These are phyloP conservation scores for Trilocha varians DNA, from an alignment of 2,888 invertebrate genomes.

Conservation along the genomic window DNA sequence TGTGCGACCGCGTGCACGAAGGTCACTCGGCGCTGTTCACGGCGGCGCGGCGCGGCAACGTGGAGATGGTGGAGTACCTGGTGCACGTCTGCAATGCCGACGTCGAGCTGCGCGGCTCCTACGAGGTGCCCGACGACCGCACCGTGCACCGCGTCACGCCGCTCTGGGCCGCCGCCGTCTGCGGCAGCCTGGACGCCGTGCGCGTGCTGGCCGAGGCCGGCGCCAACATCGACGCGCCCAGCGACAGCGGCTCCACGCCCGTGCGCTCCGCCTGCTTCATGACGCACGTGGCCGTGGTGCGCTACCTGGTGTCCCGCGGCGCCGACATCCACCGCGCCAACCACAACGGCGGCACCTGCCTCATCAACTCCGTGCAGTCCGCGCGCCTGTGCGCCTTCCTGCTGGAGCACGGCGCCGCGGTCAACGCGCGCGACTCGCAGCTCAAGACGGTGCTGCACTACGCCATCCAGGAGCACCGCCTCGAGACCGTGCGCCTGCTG, in stretches of 20 bases:
- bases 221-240: constrained; percentile 89
- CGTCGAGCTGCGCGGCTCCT: constrained; percentile 88
- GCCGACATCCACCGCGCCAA: constrained; percentile 90
- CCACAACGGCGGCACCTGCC: constrained; percentile 93
- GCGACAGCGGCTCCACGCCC: constrained; percentile 91
- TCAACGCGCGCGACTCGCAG: constrained; percentile 91
- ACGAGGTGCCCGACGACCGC: constrained; percentile 84
- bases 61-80: constrained; percentile 89
- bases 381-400: constrained; percentile 85
- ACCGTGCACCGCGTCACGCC: constrained; percentile 89
- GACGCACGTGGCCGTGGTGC: constrained; percentile 87
- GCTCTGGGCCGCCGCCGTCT: constrained; percentile 93
- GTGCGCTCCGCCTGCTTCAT: constrained; percentile 94
- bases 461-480: constrained; percentile 83
- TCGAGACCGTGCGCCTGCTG: constrained; percentile 87
- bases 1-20: constrained; percentile 79
- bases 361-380: constrained; percentile 94
- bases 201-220: constrained; percentile 84
- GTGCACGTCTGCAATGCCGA: constrained; percentile 86
- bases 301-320: constrained; percentile 82
- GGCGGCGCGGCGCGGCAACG: constrained; percentile 84
- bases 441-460: constrained; percentile 94
- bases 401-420: constrained; percentile 82
- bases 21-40: constrained; percentile 88
- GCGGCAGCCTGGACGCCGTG: constrained; percentile 84